phyloP scores from a whole-genome alignment of 2,797 vertebrate species.

The Gymnocypris eckloni region DNA sequence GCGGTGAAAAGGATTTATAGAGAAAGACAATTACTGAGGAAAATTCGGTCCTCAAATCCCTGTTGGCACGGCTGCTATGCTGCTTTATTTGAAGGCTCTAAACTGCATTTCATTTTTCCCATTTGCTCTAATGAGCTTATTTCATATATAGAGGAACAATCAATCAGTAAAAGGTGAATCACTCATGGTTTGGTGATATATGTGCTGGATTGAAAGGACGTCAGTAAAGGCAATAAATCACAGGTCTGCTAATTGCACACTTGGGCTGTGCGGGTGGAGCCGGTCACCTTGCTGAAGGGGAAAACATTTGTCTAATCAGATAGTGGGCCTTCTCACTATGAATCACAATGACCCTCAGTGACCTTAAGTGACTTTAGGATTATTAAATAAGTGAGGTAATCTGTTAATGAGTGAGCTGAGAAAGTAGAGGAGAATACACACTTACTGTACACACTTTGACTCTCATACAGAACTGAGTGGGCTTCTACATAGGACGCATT shows the following conservation, averaged over 20 bases:
- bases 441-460: background rate
- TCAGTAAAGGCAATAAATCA: slow-evolving; percentile 51
- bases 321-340: slow-evolving; percentile 10
- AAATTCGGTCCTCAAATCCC: slow-evolving; percentile 25
- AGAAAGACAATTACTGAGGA: slow-evolving; percentile 34
- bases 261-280: slow-evolving; percentile 14
- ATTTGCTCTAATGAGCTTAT: slow-evolving; percentile 50
- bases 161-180: slow-evolving; percentile 44
- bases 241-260: slow-evolving; percentile 40
- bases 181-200: slow-evolving; percentile 45
- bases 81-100: slow-evolving; percentile 21
- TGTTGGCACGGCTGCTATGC: slow-evolving; percentile 7
- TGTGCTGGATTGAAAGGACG: slow-evolving; percentile 38
- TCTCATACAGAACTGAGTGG: background rate
- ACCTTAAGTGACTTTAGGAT: slow-evolving; percentile 7
- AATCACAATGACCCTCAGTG: slow-evolving; percentile 16
- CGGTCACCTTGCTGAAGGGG: slow-evolving; percentile 48
- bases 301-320: slow-evolving; percentile 50
- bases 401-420: slow-evolving; percentile 36
- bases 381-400: slow-evolving; percentile 26
- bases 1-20: slow-evolving; percentile 23
- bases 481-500: background rate
- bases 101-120: slow-evolving; percentile 43
- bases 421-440: background rate
- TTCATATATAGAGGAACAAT: slow-evolving; percentile 45